Conservation (phyloP, 1,140 invertebrate species). For the Teleogryllus occipitalis region DNA sequence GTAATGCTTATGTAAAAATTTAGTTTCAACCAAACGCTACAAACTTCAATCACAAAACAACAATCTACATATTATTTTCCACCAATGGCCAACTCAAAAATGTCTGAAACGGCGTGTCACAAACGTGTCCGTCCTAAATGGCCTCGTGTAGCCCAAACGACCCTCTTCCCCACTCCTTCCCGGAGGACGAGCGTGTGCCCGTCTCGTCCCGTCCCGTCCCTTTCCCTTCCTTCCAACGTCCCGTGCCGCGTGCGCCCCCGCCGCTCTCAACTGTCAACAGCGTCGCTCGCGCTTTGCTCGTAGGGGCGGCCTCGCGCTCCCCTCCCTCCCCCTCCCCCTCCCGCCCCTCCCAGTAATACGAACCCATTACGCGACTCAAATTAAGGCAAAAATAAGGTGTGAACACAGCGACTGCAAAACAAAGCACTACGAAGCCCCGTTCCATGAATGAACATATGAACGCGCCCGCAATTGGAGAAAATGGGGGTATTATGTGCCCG, state of each 20-base stretch:
- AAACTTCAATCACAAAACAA: too few relatives aligned
- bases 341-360: background rate
- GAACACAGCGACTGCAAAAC: background rate
- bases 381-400: conserved; percentile 5
- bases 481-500: background rate
- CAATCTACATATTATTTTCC: too few relatives aligned
- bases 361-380: conserved; percentile 3
- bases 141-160: too few relatives aligned
- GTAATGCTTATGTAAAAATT: too few relatives aligned
- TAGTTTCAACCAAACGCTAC: too few relatives aligned
- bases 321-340: background rate
- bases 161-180: too few relatives aligned
- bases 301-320: background rate
- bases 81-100: too few relatives aligned
- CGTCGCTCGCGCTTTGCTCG: background rate
- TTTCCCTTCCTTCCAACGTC: background rate
- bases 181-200: too few relatives aligned
- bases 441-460: conserved; percentile 5
- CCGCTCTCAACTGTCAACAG: background rate
- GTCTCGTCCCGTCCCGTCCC: too few relatives aligned
- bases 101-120: too few relatives aligned
- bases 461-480: background rate
- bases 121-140: too few relatives aligned
- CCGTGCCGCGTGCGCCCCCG: background rate
- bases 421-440: background rate